Base-by-base conservation (phyloP, 2,797 vertebrate species). In the Parambassis ranga region DNA sequence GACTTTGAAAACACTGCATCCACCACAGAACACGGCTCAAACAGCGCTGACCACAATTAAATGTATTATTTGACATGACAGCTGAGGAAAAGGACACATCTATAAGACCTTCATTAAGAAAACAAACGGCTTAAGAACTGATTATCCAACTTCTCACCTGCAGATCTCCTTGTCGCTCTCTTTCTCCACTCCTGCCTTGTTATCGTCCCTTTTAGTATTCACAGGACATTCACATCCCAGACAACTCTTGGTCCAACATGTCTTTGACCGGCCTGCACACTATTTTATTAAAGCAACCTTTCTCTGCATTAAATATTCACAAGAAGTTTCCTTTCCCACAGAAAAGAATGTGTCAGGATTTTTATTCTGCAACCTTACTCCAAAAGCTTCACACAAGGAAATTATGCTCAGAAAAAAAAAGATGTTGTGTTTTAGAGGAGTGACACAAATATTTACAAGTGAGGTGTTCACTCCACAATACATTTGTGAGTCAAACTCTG, bases 271-370 rank as follows among this genome's bases (percentile, higher is more conserved):
- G 61, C 58, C 69, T 66, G 47, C 48, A 41, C 38, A 63, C 35
- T 44, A 37, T 79, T 77, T 82, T 76, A 85, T 69, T 81, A 79
- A 81, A 86, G 70, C 37, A 73, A 62, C 71, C 57, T 74, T 75
- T 75, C 26, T 70, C 47, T 16, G 26, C 42, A 75, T 86, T 80
- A 81, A 77, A 83, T 65, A 84, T 84, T 68, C 47, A 83, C 81
- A 61, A 47, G 20, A 71, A 42, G 26, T 61, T 72, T 55, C 42
- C 19, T 19, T 68, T 64, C 18, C 4, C 15, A 62, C 32, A 65
- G 33, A 74, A 71, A 77, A 46, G 26, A 6, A 66, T 57, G 28
- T 75, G 42, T 64, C 63, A 52, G 15, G 41, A n/a, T 53, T 53
- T 72, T 59, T 30, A 53, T 60, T 61, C 23, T 46, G 26, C 3